A percentile compares a stretch with the other conserved stretches of the same genome.
These are phyloP conservation scores for Aleadryas rufinucha DNA, from an alignment of 2,113 vertebrate species.

Conservation along the genomic window DNA sequence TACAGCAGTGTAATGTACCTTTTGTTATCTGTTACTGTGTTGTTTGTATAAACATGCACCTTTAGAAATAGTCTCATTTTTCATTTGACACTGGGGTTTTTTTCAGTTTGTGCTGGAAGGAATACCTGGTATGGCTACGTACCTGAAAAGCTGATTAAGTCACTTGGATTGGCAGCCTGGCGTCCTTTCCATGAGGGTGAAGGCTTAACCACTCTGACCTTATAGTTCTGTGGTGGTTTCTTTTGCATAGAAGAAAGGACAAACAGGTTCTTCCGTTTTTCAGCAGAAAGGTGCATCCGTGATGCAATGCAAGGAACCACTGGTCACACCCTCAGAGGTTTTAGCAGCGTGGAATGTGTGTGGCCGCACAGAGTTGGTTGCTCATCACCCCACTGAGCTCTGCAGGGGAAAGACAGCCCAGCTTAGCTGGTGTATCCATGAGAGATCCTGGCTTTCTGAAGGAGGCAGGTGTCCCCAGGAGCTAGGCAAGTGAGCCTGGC, in stretches of 20 bases:
- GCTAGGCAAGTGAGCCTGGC: background rate
- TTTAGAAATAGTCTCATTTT: background rate
- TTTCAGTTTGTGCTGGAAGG: background rate
- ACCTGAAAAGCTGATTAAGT: background rate
- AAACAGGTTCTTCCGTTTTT: background rate
- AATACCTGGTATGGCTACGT: accelerated
- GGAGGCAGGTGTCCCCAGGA: background rate
- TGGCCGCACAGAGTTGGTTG: accelerated
- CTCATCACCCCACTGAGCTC: accelerated
- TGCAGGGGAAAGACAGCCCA: background rate
- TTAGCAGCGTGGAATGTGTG: accelerated
- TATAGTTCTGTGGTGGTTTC: accelerated
- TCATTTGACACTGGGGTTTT: accelerated
- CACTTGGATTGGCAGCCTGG: background rate
- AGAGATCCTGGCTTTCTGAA: background rate
- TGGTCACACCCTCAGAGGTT: background rate
- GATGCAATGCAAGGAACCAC: background rate
- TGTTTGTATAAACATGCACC: accelerated
- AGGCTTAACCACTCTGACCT: background rate
- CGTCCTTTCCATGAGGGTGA: background rate
- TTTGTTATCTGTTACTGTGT: accelerated
- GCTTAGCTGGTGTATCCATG: background rate
- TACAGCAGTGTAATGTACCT: accelerated
- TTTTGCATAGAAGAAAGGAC: background rate
- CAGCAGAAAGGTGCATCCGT: background rate